Evolutionary conservation across 2,888 invertebrate species (phyloP), one percentile per base, ranked within the genome.

Genomic region (Schizaphis graminum): DNA sequence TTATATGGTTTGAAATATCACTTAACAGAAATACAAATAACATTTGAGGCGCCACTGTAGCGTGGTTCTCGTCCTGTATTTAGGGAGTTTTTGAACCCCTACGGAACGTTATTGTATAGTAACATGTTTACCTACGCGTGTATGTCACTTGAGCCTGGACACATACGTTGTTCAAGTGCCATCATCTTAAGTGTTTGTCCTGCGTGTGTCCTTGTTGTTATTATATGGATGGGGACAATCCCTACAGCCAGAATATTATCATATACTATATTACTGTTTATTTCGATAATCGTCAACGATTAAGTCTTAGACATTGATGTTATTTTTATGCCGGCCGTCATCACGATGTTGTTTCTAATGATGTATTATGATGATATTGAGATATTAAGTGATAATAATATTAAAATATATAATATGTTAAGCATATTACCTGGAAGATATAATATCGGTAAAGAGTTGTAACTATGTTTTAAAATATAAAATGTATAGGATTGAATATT

Each of bases 121-220:
- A 56, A 93, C 92, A 93, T 93, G 92, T 93, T 93, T 93, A 93
- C 89, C 89, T 93, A 93, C 92, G 92, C 92, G 67, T 93, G 92
- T 93, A 93, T 53, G 92, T 93, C 92, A 93, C 92, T 93, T 89
- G 92, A 93, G 92, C 88, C 92, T 89, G 89, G 92, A 93, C 92
- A 93, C 88, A 89, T 93, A 93, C 89, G 89, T 24, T 47, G 53
- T 93, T 93, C 92, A 77, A 93, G 92, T 93, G 92, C 53, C 89
- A 93, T 93, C 92, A 24, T 93, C 92, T 89, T 93, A 77, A 93
- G 92, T 93, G 92, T 93, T 93, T 93, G 77, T 93, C 92, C 92
- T 89, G 88, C 88, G 92, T 56, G 77, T 77, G 92, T 93, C 92
- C 92, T 93, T 89, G 92, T 92, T 67, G 88, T 77, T 41, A 49